Percentiles rank a stretch among this genome's conserved stretches.
Conservation (phyloP, 2,888 invertebrate genomes). For the Clivina fossor region DNA sequence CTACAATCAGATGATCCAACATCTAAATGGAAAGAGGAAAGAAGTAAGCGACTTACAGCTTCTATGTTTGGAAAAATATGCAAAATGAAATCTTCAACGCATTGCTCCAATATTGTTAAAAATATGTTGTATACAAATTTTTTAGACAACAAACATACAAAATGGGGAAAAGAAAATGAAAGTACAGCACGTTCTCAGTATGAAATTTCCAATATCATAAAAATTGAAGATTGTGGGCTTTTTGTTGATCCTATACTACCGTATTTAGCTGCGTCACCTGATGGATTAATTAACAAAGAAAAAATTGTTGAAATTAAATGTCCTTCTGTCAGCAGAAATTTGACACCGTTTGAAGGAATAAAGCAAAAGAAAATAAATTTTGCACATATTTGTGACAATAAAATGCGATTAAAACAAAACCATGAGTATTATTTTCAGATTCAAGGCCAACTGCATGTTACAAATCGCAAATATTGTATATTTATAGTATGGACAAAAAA, state of each 20-base stretch:
- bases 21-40: constrained; percentile 41
- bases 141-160: constrained; percentile 12
- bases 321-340: constrained; percentile 16
- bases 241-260: constrained; percentile 28
- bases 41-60: constrained; percentile 44
- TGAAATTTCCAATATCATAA: background rate
- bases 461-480: constrained; percentile 15
- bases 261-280: constrained; percentile 30
- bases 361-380: no score
- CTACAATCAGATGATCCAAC: background rate
- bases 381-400: no score
- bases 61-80: constrained; percentile 44
- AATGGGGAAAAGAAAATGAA: constrained; percentile 23
- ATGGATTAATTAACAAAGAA: constrained; percentile 30
- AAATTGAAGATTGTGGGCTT: constrained; percentile 26
- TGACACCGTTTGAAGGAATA: constrained; percentile 19
- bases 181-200: constrained; percentile 4
- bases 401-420: constrained; percentile 26
- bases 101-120: constrained; percentile 23
- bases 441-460: constrained; percentile 28
- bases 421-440: constrained; percentile 31
- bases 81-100: constrained; percentile 36
- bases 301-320: constrained; percentile 31
- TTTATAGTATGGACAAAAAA: constrained; percentile 13
- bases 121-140: constrained; percentile 20